Conservation (phyloP, 2,888 invertebrate genomes). For the Conomelus anceps region DNA sequence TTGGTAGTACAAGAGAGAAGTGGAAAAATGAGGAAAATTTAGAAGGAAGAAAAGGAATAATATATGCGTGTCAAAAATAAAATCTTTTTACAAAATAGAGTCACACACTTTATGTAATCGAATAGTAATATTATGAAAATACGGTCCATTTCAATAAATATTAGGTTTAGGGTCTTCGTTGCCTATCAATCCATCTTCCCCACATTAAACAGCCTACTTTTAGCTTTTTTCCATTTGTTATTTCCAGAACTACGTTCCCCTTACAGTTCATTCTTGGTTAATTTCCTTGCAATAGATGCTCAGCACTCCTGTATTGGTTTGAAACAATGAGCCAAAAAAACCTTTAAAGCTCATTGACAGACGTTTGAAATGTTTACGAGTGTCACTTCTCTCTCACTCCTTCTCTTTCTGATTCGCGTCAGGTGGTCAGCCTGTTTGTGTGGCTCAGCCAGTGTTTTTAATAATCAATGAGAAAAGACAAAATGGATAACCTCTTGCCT, state of each 20-base stretch:
- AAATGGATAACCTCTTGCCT: background rate
- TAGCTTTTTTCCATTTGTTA: background rate
- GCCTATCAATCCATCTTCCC: too few species aligned
- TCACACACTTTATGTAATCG: too few species aligned
- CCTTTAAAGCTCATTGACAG: background rate
- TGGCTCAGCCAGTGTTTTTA: background rate
- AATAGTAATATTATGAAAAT: too few species aligned
- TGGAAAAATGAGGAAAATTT: too few species aligned
- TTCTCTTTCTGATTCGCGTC: background rate
- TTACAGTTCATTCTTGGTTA: background rate
- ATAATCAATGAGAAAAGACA: background rate
- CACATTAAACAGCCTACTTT: too few species aligned
- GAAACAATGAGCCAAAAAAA: background rate
- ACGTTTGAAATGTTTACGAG: background rate
- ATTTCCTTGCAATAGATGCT: background rate
- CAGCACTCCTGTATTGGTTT: background rate
- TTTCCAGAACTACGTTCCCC: too few species aligned
- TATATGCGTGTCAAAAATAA: too few species aligned
- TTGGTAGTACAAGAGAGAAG: too few species aligned
- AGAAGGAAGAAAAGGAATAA: too few species aligned
- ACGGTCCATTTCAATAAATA: too few species aligned
- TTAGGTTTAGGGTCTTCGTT: too few species aligned
- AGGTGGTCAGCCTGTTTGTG: background rate
- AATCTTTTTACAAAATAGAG: too few species aligned
- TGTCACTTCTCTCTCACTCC: background rate